Base-by-base conservation (phyloP, 2,888 invertebrate species). In the Heteropelma amictum region DNA sequence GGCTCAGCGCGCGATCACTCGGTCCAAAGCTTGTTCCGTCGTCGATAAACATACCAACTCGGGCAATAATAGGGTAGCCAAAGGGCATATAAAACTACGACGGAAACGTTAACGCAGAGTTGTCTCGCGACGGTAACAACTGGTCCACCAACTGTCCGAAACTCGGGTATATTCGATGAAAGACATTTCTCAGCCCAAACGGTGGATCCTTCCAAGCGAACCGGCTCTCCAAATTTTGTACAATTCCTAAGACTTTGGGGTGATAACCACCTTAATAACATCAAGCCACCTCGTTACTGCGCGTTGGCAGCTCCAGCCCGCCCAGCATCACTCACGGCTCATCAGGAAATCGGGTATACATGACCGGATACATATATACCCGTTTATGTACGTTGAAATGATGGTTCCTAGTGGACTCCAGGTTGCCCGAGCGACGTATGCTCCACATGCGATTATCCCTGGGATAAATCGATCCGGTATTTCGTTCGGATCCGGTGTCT, bases 51-150 rank as follows among this genome's bases (percentile, higher is more conserved):
- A 54, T 38, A 72, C 70, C 67, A 42, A 28, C 40, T 47, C 45
- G 63, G 49, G 19, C 74, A 26, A 65, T 54, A 47, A 61, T 63
- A n/a, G n/a, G 21, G 56, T 69, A 38, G 49, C 45, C 30, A 2
- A 12, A 14, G 8, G 26, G 38, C 40, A 53, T 63, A 65, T 70
- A 64, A 58, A 49, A 17, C 17, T 47, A 70, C 67, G 73, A 77
- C 79, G 67, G 78, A 78, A 79, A 71, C 76, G 77, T 76, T 81
- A n/a, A n/a, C n/a, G n/a, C n/a, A n/a, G n/a, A n/a, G n/a, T n/a
- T n/a, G n/a, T n/a, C n/a, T n/a, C n/a, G n/a, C n/a, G n/a, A n/a
- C n/a, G n/a, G n/a, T n/a, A n/a, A n/a, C n/a, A n/a, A n/a, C n/a
- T n/a, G n/a, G n/a, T n/a, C n/a, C n/a, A n/a, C n/a, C n/a, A n/a